These are phyloP conservation scores for Emydura subglobosa DNA, from an alignment of 2,113 vertebrate genomes.

Conservation along the genomic window DNA sequence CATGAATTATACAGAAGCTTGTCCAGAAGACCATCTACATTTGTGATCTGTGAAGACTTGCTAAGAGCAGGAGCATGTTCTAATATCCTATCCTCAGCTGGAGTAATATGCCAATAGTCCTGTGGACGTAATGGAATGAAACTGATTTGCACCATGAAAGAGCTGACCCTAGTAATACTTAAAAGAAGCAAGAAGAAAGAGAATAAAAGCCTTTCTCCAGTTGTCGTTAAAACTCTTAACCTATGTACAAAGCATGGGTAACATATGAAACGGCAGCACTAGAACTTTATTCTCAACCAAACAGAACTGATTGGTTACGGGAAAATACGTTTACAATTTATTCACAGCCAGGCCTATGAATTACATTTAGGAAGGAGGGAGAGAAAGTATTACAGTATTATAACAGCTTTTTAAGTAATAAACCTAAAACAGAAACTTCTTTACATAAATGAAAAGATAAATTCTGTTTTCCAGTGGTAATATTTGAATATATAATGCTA, in stretches of 20 bases:
- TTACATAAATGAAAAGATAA: not conserved
- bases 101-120: not conserved
- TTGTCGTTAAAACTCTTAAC: slow-evolving; percentile 22
- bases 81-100: not conserved
- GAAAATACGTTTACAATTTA: not conserved
- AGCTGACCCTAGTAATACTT: not conserved
- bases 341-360: not conserved
- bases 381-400: not conserved
- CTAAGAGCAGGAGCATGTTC: not conserved
- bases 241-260: not conserved
- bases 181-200: not conserved
- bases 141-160: not conserved
- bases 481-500: fast-evolving
- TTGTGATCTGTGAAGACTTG: not conserved
- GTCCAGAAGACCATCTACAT: not conserved
- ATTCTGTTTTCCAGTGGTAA: not conserved
- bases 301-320: not conserved
- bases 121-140: not conserved
- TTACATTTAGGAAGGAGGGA: not conserved
- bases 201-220: not conserved
- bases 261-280: not conserved
- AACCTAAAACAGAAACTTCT: fast-evolving
- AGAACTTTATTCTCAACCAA: not conserved
- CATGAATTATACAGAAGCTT: slow-evolving; percentile 7
- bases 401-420: fast-evolving